Percentiles rank a stretch among this genome's conserved stretches.
phyloP scores from a whole-genome alignment of 2,113 vertebrate genomes.

The Aspidoscelis tigris region DNA sequence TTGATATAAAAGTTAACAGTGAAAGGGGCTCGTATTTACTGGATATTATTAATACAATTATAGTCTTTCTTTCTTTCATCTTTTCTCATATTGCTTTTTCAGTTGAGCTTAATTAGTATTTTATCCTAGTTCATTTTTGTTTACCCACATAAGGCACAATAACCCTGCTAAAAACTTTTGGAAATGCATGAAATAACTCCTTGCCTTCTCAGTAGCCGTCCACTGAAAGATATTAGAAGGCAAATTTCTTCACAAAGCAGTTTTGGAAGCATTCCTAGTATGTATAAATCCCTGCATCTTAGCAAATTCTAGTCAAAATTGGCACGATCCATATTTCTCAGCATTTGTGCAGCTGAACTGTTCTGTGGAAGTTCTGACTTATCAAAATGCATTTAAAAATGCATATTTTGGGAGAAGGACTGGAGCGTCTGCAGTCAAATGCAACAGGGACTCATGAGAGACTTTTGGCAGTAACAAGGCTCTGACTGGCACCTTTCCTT shows the following conservation, averaged over 20 bases:
- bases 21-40: slow-evolving; percentile 11
- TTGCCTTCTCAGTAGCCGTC: not conserved
- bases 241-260: not conserved
- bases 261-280: not conserved
- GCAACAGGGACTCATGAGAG: too few relatives aligned
- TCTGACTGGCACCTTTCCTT: too few relatives aligned
- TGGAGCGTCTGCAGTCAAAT: too few relatives aligned
- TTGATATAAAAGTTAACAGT: not conserved
- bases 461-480: too few relatives aligned
- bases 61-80: not conserved
- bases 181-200: not conserved
- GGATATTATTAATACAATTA: slow-evolving; percentile 15
- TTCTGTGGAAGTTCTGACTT: not conserved
- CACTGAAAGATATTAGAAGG: not conserved
- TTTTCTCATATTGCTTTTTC: not conserved
- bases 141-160: not conserved
- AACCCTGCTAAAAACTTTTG: not conserved
- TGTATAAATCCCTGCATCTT: not conserved
- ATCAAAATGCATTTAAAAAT: not conserved
- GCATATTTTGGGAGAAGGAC: not conserved
- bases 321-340: not conserved
- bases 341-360: not conserved
- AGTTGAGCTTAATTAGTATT: not conserved
- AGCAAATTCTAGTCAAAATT: not conserved
- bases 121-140: not conserved